Base-by-base conservation (phyloP, 1,140 invertebrate genomes). In the Drosophila subobscura region DNA sequence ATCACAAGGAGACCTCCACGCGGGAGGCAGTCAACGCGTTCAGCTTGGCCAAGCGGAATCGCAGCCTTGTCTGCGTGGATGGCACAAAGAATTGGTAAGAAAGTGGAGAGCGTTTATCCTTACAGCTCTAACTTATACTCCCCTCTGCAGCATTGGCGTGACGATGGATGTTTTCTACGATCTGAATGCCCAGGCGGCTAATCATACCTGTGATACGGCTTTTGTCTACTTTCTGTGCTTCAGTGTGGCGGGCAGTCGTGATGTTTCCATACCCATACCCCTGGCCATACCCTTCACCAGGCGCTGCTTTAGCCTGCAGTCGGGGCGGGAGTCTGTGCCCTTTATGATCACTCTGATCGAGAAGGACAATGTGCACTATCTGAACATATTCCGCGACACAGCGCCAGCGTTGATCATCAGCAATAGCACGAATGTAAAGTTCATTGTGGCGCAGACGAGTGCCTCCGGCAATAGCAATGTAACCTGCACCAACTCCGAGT, bases 401-500 rank as follows among this genome's bases (percentile, higher is more conserved):
- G 60, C 67, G 1, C 91, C 91, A 2, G 77, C 77, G 0, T 57
- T 91, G 10, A 65, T 85, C 12, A 72, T 91, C 3, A 81, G 57
- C 50, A 91, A 91, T 49, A 77, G 83, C 8, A 91, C 91, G 0
- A 89, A 83, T 50, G 60, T 91, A 0, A 70, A 70, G 37, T 90
- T 91, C 14, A 76, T 90, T 49, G 77, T 91, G 23, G 91, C 88
- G 23, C 88, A 91, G 61, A 90, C 91, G 0, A 89, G 72, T 37
- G 79, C 84, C 12, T 80, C 76, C 25, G 90, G 90, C 10, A 85
- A 91, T 42, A 86, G 80, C 60, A 85, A 91, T 65, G 88, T 84
- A 2, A 79, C 64, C 37, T 85, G 72, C 66, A 89, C 85, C 2
- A 80, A 70, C 0, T 64, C 89, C 0, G 90, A 91, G 53, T 79